A percentile compares a stretch with the other conserved stretches of the same genome.
These are phyloP conservation scores for Calyptommatus sinebrachiatus DNA, from an alignment of 2,113 vertebrate species.

Conservation along the genomic window DNA sequence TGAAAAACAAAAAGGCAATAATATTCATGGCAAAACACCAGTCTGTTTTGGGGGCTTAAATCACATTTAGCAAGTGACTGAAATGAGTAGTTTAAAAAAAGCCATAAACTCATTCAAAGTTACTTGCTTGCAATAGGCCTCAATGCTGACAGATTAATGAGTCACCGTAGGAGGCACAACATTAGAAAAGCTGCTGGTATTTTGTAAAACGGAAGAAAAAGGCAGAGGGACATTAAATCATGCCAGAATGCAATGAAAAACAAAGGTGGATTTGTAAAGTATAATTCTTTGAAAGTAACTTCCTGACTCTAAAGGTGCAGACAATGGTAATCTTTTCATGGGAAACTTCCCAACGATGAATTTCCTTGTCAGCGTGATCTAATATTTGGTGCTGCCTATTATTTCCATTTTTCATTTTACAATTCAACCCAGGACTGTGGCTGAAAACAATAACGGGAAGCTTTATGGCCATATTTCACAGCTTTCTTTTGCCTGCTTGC, in stretches of 20 bases:
- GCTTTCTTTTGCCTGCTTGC: background rate
- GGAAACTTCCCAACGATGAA: slow-evolving; percentile 53
- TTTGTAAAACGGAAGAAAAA: slow-evolving; percentile 28
- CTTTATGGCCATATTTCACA: slow-evolving; percentile 46
- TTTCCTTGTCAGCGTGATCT: slow-evolving; percentile 53
- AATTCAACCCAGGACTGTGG: background rate
- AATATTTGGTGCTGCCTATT: slow-evolving; percentile 40
- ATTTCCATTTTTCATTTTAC: slow-evolving; percentile 52
- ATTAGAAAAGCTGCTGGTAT: slow-evolving; percentile 30
- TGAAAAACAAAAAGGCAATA: background rate
- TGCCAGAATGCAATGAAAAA: slow-evolving; percentile 15
- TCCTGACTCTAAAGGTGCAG: slow-evolving; percentile 35
- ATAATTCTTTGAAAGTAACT: slow-evolving; percentile 51
- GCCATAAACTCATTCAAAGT: slow-evolving; percentile 23
- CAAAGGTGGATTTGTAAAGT: slow-evolving; percentile 43
- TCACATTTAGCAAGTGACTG: slow-evolving; percentile 2
- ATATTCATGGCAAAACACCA: background rate
- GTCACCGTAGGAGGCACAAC: background rate
- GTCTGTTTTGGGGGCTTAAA: background rate
- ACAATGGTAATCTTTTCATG: slow-evolving; percentile 6
- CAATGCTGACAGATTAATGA: slow-evolving; percentile 19
- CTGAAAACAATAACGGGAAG: slow-evolving; percentile 51
- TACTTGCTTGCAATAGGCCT: background rate
- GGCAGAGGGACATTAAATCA: slow-evolving; percentile 35
- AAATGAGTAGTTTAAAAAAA: slow-evolving; percentile 18